phyloP scores from a whole-genome alignment of 2,888 invertebrate genomes.

The Chymomyza amoena region DNA sequence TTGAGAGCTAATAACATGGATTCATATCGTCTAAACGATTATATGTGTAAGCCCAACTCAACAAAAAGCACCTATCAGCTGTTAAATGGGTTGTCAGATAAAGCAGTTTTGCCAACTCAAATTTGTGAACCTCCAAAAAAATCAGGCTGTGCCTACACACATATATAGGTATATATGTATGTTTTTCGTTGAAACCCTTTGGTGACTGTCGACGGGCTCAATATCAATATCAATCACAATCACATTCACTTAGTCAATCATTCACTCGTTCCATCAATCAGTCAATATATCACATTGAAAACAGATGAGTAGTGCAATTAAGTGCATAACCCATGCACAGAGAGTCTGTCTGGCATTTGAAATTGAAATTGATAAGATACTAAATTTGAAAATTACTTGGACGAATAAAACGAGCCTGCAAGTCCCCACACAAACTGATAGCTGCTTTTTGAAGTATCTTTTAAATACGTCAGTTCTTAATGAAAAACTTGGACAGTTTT shows the following conservation, averaged over 20 bases:
- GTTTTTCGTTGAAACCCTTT: not conserved
- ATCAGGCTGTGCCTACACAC: too few species aligned
- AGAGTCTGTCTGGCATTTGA: not conserved
- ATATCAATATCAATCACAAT: slow-evolving; percentile 20
- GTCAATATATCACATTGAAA: slow-evolving; percentile 13
- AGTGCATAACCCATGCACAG: not conserved
- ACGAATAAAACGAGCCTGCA: not conserved
- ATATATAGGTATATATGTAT: too few species aligned
- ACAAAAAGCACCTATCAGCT: too few species aligned
- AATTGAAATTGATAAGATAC: not conserved
- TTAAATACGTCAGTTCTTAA: too few species aligned
- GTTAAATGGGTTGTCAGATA: too few species aligned
- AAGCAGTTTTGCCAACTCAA: too few species aligned
- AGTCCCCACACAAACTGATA: not conserved
- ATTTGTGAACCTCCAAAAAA: too few species aligned
- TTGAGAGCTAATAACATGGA: not conserved
- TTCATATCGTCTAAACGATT: not conserved
- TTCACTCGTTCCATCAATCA: slow-evolving; percentile 21
- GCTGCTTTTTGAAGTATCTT: too few species aligned
- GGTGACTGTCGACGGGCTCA: not conserved
- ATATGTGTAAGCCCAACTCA: not conserved
- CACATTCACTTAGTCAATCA: slow-evolving; percentile 25
- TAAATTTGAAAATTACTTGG: not conserved
- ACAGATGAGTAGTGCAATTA: not conserved
- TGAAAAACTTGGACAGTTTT: too few species aligned